Percentiles rank a stretch among this genome's conserved stretches.
Evolutionary conservation across 2,888 invertebrate species (phyloP).

Genomic region (Thecocarcelia acutangulata): DNA sequence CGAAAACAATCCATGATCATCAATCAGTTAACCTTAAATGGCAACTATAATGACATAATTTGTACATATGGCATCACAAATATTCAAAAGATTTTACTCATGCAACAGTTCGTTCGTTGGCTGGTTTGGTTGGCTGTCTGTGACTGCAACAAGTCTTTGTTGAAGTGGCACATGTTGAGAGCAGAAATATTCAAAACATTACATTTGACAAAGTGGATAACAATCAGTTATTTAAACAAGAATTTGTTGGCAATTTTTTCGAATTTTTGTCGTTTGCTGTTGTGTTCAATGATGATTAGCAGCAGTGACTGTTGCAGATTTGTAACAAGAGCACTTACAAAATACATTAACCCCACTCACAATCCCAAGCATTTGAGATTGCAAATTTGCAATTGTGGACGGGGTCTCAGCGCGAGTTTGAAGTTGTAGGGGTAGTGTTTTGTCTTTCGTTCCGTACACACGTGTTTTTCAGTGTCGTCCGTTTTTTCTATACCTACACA

Average conservation of each 20-base stretch:
- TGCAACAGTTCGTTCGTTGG: slow-evolving; percentile 38
- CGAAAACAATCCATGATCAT: slow-evolving; percentile 60
- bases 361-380: no score
- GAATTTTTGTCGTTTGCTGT: slow-evolving; percentile 5
- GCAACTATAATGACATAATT: slow-evolving; percentile 70
- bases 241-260: slow-evolving; percentile 49
- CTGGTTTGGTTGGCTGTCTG: neutral
- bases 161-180: slow-evolving; percentile 20
- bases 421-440: no score
- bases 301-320: neutral
- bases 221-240: slow-evolving; percentile 64
- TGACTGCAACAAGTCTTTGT: slow-evolving; percentile 30
- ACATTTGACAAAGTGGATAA: slow-evolving; percentile 69
- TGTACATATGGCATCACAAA: slow-evolving; percentile 68
- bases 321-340: neutral
- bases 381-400: no score
- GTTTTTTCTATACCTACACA: no score
- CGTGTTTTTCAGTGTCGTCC: no score
- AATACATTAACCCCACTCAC: no score
- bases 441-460: no score
- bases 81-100: slow-evolving; percentile 58
- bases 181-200: slow-evolving; percentile 53
- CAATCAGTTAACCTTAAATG: slow-evolving; percentile 70
- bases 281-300: neutral
- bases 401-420: no score